A percentile compares a stretch with the other conserved stretches of the same genome.
These are phyloP conservation scores for Habroteleia sp. DNA, from an alignment of 2,888 invertebrate genomes.

Conservation along the genomic window DNA sequence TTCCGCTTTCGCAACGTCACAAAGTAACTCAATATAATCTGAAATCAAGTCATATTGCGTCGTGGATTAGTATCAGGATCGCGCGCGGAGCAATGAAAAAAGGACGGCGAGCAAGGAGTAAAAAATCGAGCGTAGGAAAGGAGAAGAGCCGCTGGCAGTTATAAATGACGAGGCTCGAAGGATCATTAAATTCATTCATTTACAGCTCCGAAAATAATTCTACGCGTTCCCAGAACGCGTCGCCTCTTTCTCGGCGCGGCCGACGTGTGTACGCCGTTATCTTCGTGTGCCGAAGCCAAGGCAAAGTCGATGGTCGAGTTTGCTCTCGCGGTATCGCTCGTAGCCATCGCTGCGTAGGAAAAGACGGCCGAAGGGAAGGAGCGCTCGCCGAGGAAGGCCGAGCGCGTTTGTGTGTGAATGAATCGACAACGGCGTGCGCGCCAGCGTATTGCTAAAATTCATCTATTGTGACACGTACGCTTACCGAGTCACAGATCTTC, in stretches of 20 bases:
- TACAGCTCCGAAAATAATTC: constrained; percentile 56
- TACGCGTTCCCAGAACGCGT: constrained; percentile 40
- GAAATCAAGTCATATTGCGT: constrained; percentile 45
- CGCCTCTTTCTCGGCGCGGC: constrained; percentile 3
- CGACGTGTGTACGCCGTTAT: constrained; percentile 50
- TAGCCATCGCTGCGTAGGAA: constrained; percentile 64
- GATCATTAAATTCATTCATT: constrained; percentile 58
- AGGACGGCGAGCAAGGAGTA: too few relatives aligned
- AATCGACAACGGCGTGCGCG: constrained; percentile 35
- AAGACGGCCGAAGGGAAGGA: constrained; percentile 43
- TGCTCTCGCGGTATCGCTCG: constrained; percentile 63
- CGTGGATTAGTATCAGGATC: constrained; percentile 35
- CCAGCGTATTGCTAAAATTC: constrained; percentile 53
- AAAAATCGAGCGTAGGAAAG: too few relatives aligned
- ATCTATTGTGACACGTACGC: constrained; percentile 25
- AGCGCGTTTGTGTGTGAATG: constrained; percentile 40
- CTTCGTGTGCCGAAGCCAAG: constrained; percentile 41
- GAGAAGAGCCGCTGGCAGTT: constrained; percentile 27
- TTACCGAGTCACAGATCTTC: constrained; percentile 20
- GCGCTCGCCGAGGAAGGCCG: constrained; percentile 42
- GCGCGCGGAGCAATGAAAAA: constrained; percentile 21
- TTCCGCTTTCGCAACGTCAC: constrained; percentile 40
- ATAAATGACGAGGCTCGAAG: constrained; percentile 50
- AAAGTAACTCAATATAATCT: constrained; percentile 32
- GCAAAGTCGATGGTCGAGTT: constrained; percentile 61